Evolutionary conservation across 2,113 vertebrate genomes (phyloP).

Genomic region (Cochlearius cochlearius): DNA sequence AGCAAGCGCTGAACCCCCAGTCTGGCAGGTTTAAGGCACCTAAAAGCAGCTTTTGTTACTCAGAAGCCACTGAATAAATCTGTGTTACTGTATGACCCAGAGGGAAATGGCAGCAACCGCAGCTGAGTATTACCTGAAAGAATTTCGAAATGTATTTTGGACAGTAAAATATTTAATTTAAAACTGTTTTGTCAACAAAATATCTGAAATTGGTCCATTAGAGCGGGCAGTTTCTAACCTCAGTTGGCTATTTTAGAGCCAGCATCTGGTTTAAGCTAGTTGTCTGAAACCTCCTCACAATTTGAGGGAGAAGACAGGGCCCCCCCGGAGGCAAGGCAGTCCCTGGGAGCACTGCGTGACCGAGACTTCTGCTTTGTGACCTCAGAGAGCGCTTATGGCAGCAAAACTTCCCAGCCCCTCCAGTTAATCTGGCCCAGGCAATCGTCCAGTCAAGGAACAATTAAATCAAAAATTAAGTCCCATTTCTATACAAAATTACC

Average conservation of each 20-base stretch:
- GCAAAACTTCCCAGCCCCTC: neutral
- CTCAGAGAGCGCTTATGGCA: neutral
- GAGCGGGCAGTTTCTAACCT: neutral
- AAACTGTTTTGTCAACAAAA: neutral
- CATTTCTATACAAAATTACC: neutral
- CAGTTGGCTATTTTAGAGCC: neutral
- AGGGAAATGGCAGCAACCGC: neutral
- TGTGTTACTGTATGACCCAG: neutral
- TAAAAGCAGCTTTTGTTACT: neutral
- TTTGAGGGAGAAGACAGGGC: neutral
- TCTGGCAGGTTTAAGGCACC: neutral
- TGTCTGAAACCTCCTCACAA: neutral
- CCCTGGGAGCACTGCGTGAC: accelerated
- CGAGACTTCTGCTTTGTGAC: accelerated
- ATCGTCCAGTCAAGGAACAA: neutral
- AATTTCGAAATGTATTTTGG: neutral
- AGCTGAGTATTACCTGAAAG: neutral
- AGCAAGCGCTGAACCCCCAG: neutral
- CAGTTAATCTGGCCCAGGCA: neutral
- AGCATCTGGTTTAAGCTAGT: neutral
- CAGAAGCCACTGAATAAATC: neutral
- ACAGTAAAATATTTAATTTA: neutral
- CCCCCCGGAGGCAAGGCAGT: accelerated
- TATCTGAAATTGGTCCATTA: neutral
- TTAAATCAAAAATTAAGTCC: neutral